Base-by-base conservation (phyloP, 2,797 vertebrate genomes). In the Heterohyrax brucei region DNA sequence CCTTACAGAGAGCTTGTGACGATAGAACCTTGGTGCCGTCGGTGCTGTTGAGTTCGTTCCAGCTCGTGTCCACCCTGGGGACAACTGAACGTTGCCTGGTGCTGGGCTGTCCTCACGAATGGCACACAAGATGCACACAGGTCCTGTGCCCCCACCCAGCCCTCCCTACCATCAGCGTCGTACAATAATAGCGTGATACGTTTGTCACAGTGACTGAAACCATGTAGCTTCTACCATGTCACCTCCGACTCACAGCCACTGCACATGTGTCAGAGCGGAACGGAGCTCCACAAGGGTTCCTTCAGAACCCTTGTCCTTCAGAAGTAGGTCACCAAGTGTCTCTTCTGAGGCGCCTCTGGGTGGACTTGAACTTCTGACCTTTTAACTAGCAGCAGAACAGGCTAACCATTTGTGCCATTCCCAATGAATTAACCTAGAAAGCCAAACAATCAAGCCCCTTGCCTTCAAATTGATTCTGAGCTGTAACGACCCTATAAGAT, bases 101-200 rank as follows among this genome's bases (percentile, higher is more conserved):
- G 18, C 59, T 61, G 59, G 1, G 21, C 66, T 13, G 33, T 33
- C 30, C 33, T 70, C 10, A 7, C 33, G n/a, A 70, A 16, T 19
- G 14, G n/a, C 59, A 4, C 68, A 33, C 6, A 6, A 33, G 4
- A 70, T 3, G 22, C 6, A 24, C 18, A 19, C 6, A 64, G 59
- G 59, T 61, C 19, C 59, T 7, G 7, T 4, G 21, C 59, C 24
- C 24, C 48, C 50, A 4, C 19, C 73, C 1, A 3, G 76, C 61
- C 46, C 10, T 7, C 64, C 7, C 12, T 9, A 30, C n/a, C 5
- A 1, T 4, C 18, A 8, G 30, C 61, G 0, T 14, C 30, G 62
- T 10, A 26, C 22, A 13, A 19, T 21, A 22, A 0, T 1, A 19
- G 61, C 7, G 9, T 7, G 9, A 18, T 1, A 0, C 7, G 0